Conservation (phyloP, 2,888 invertebrate species). For the Macaria notata region DNA sequence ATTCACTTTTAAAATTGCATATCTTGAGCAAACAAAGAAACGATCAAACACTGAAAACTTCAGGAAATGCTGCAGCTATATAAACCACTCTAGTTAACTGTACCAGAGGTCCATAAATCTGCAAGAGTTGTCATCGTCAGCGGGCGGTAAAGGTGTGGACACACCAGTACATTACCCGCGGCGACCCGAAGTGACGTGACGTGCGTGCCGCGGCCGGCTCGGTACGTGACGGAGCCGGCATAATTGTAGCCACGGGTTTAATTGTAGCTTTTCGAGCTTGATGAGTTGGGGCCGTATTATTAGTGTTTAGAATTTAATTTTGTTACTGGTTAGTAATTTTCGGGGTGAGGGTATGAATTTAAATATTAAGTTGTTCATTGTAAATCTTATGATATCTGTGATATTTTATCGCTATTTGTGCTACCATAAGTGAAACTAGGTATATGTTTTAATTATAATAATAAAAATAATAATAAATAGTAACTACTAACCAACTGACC, state of each 20-base stretch:
- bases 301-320: slow-evolving; percentile 2
- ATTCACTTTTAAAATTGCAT: no score
- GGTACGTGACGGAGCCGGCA: slow-evolving; percentile 45
- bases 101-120: slow-evolving; percentile 54
- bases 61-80: no score
- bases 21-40: no score
- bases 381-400: no score
- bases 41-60: no score
- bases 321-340: neutral
- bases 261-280: slow-evolving; percentile 17
- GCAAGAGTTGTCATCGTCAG: slow-evolving; percentile 55
- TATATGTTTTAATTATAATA: no score
- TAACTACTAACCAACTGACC: no score
- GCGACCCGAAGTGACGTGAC: slow-evolving; percentile 49
- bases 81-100: neutral
- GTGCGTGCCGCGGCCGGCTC: slow-evolving; percentile 53
- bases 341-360: no score
- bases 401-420: no score
- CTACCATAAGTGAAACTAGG: no score
- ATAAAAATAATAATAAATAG: no score
- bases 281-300: slow-evolving; percentile 10
- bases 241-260: slow-evolving; percentile 37
- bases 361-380: no score
- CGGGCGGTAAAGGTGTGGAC: slow-evolving; percentile 66
- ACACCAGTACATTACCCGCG: slow-evolving; percentile 55